These are phyloP conservation scores for Leptoteleia sp. DNA, from an alignment of 1,140 invertebrate genomes.

Conservation along the genomic window DNA sequence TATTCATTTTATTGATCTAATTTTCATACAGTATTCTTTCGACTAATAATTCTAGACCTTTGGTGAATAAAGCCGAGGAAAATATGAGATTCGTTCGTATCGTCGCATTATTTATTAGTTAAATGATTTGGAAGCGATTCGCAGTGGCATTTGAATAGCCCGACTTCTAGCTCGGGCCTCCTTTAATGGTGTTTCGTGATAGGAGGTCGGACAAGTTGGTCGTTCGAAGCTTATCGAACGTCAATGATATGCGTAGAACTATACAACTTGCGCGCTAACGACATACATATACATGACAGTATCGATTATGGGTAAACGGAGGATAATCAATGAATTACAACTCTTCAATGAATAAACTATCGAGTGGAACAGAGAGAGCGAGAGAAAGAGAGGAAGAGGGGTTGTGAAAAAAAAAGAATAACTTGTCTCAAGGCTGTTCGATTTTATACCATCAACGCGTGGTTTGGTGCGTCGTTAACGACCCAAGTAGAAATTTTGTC, in stretches of 20 bases:
- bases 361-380: conserved; percentile 26
- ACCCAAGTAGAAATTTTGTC: too few species aligned
- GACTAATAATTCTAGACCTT: too few species aligned
- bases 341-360: conserved; percentile 65
- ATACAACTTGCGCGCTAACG: conserved; percentile 54
- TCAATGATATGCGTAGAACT: conserved; percentile 63
- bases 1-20: too few species aligned
- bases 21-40: too few species aligned
- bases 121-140: conserved; percentile 52
- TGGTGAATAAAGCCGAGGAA: too few species aligned
- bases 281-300: conserved; percentile 42
- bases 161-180: conserved; percentile 22
- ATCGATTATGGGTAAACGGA: conserved; percentile 62
- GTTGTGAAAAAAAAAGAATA: conserved; percentile 50
- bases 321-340: conserved; percentile 63
- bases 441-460: conserved; percentile 48
- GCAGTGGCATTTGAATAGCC: conserved; percentile 35
- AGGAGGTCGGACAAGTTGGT: conserved; percentile 53
- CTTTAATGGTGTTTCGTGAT: conserved; percentile 55
- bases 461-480: conserved; percentile 48
- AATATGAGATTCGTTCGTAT: too few species aligned
- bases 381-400: too few species aligned
- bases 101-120: conserved; percentile 36
- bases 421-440: conserved; percentile 57
- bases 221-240: conserved; percentile 57